These are phyloP conservation scores for Bacillus rossius DNA, from an alignment of 1,140 invertebrate species.

Conservation along the genomic window DNA sequence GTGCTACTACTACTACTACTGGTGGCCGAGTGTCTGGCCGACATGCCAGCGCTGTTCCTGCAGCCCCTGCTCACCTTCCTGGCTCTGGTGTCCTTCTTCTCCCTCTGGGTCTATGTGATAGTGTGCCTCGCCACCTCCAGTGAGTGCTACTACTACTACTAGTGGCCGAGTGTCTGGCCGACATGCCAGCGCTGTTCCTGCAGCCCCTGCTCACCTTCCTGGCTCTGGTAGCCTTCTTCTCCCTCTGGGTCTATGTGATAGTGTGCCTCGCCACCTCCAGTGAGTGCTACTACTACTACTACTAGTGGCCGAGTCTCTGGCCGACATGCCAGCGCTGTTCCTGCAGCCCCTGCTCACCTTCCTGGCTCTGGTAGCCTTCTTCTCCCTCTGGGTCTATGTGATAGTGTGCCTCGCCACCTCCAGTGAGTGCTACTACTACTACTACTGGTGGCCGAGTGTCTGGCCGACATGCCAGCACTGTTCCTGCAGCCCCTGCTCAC, in stretches of 20 bases:
- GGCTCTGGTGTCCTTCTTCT: slow-evolving; percentile 69
- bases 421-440: too few species aligned
- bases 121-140: slow-evolving; percentile 62
- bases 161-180: too few species aligned
- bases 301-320: too few species aligned
- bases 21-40: too few species aligned
- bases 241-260: slow-evolving; percentile 80
- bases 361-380: slow-evolving; percentile 67
- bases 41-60: slow-evolving; percentile 78
- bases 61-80: slow-evolving; percentile 85
- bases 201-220: slow-evolving; percentile 85
- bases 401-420: slow-evolving; percentile 65
- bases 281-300: too few species aligned
- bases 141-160: too few species aligned
- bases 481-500: slow-evolving; percentile 85
- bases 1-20: too few species aligned
- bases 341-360: slow-evolving; percentile 86
- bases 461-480: slow-evolving; percentile 74
- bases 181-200: slow-evolving; percentile 78
- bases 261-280: slow-evolving; percentile 62
- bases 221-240: slow-evolving; percentile 69
- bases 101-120: slow-evolving; percentile 80
- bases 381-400: slow-evolving; percentile 78
- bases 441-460: too few species aligned
- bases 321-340: slow-evolving; percentile 76